Percentiles rank a stretch among this genome's conserved stretches.
Conservation (phyloP, 2,113 vertebrate species). For the Phainopepla nitens region DNA sequence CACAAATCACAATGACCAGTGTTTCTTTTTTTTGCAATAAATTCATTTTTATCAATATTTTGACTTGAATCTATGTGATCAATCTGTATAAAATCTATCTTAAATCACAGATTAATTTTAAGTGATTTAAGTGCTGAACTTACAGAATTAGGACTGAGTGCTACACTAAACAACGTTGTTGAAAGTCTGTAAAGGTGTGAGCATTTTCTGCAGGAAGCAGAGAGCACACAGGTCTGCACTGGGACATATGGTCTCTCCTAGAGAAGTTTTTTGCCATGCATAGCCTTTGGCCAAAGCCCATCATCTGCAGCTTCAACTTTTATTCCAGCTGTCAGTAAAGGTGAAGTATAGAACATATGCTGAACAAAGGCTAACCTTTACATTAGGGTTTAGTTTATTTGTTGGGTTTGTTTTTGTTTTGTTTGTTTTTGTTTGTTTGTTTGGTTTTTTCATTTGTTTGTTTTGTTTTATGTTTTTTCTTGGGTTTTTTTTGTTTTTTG, state of each 20-base stretch:
- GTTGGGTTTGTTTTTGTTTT: background rate
- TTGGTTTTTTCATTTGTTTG: too few relatives aligned
- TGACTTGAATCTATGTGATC: background rate
- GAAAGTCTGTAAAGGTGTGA: background rate
- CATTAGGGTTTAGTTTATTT: background rate
- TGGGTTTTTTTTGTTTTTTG: background rate
- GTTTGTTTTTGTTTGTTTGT: background rate
- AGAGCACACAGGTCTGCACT: background rate
- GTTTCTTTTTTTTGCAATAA: background rate
- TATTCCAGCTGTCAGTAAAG: slow-evolving; percentile 31
- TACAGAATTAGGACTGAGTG: background rate
- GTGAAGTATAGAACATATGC: slow-evolving; percentile 27
- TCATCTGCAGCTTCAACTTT: slow-evolving; percentile 8
- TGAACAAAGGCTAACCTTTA: background rate
- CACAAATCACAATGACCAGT: background rate
- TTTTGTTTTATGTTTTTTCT: too few relatives aligned
- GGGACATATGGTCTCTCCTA: slow-evolving; percentile 21
- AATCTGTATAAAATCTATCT: background rate
- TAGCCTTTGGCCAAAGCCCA: slow-evolving; percentile 38
- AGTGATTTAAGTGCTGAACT: background rate
- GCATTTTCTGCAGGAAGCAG: background rate
- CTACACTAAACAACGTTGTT: background rate
- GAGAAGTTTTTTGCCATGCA: background rate
- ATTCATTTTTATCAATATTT: background rate
- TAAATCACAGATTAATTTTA: background rate